Evolutionary conservation across 1,140 invertebrate genomes (phyloP).

Genomic region (Pseudomyrmex flavicornis): DNA sequence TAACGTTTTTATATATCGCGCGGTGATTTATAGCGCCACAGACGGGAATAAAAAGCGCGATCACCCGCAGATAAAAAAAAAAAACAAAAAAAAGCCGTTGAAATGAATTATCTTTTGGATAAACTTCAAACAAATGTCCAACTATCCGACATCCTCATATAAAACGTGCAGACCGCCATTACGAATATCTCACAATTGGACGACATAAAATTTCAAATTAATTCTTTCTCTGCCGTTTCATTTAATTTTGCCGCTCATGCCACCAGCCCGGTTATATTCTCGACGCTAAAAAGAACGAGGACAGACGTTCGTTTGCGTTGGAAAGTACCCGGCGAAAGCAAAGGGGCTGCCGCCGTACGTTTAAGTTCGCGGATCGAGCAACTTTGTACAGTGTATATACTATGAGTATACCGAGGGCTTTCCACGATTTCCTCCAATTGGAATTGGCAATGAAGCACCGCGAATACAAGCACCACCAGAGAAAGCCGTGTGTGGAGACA

Average conservation of each 20-base stretch:
- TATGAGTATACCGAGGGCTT: constrained; percentile 41
- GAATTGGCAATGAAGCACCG: constrained; percentile 43
- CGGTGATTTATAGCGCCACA: constrained; percentile 23
- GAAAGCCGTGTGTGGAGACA: background rate
- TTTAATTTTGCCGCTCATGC: constrained; percentile 24
- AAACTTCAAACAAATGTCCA: too few relatives aligned
- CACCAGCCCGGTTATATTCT: background rate
- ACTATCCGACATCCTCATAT: background rate
- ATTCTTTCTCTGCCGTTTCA: constrained; percentile 37
- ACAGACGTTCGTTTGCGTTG: constrained; percentile 42
- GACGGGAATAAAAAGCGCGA: constrained; percentile 24
- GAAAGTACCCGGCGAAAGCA: constrained; percentile 31
- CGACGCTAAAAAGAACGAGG: constrained; percentile 16
- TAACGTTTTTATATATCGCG: constrained; percentile 36
- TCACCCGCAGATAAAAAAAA: constrained; percentile 30
- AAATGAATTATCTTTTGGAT: too few relatives aligned
- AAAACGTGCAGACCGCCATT: constrained; percentile 9
- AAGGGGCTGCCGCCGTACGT: background rate
- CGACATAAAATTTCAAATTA: constrained; percentile 30
- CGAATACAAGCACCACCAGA: too few relatives aligned
- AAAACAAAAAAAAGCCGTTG: constrained; percentile 11
- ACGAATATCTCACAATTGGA: background rate
- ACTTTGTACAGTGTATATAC: constrained; percentile 35
- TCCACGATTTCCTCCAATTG: constrained; percentile 54
- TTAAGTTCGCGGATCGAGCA: constrained; percentile 31